phyloP scores from a whole-genome alignment of 2,113 vertebrate genomes.

The Ornithorhynchus anatinus region DNA sequence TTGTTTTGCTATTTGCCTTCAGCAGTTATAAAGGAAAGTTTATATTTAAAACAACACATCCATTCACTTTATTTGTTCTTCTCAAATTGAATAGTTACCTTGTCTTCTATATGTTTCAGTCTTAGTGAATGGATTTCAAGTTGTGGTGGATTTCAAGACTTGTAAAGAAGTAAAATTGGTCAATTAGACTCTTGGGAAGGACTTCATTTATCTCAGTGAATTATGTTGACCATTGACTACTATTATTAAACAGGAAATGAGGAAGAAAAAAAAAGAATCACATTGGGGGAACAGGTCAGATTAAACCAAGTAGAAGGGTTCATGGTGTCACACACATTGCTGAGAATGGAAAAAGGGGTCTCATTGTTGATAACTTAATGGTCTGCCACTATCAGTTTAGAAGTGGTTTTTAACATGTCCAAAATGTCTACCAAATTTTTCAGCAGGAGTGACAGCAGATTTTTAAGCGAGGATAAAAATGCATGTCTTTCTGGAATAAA shows the following conservation, averaged over 20 bases:
- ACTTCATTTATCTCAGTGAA: constrained; percentile 63
- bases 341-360: constrained; percentile 27
- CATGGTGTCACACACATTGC: constrained; percentile 48
- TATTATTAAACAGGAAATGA: constrained; percentile 35
- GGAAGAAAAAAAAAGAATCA: constrained; percentile 25
- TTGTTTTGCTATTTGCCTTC: no score
- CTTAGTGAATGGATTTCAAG: constrained; percentile 32
- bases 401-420: constrained; percentile 73
- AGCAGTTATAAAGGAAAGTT: no score
- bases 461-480: constrained; percentile 79
- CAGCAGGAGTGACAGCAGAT: constrained; percentile 66
- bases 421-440: constrained; percentile 74
- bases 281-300: constrained; percentile 39
- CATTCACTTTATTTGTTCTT: constrained; percentile 27
- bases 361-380: constrained; percentile 73
- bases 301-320: constrained; percentile 49
- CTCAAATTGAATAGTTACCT: constrained; percentile 16
- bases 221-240: constrained; percentile 49
- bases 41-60: no score
- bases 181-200: constrained; percentile 55
- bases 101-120: constrained; percentile 15
- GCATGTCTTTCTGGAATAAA: constrained; percentile 72
- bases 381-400: constrained; percentile 73
- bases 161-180: constrained; percentile 61
- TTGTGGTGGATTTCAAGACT: constrained; percentile 41